Evolutionary conservation across 2,113 vertebrate genomes (phyloP).

Genomic region (Mystacornis crossleyi): DNA sequence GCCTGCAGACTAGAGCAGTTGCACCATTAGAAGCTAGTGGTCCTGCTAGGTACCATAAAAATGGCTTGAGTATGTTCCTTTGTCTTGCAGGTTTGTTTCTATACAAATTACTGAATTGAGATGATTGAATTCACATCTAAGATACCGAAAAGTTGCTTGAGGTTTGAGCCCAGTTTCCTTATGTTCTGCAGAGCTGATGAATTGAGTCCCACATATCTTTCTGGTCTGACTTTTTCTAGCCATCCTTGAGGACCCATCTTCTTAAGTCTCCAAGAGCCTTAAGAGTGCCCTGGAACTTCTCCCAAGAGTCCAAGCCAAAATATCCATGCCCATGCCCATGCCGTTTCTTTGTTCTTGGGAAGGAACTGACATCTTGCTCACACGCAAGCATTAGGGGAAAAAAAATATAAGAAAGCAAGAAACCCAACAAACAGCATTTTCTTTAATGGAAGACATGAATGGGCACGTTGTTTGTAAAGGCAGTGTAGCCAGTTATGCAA

Average conservation of each 20-base stretch:
- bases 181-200: background rate
- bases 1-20: background rate
- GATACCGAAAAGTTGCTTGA: background rate
- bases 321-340: background rate
- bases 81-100: background rate
- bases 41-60: background rate
- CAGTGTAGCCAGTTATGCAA: background rate
- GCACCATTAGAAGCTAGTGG: background rate
- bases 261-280: background rate
- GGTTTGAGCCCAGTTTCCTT: background rate
- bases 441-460: slow-evolving; percentile 23
- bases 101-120: background rate
- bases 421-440: slow-evolving; percentile 20
- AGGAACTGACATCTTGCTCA: background rate
- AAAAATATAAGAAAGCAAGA: background rate
- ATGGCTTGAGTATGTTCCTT: background rate
- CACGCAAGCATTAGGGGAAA: background rate
- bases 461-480: slow-evolving; percentile 13
- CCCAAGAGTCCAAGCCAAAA: background rate
- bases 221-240: background rate
- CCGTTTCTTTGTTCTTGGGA: background rate
- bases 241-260: background rate
- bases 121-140: background rate
- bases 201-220: background rate
- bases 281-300: background rate